phyloP scores from a whole-genome alignment of 2,797 vertebrate genomes.

The Epinephelus malabaricus region DNA sequence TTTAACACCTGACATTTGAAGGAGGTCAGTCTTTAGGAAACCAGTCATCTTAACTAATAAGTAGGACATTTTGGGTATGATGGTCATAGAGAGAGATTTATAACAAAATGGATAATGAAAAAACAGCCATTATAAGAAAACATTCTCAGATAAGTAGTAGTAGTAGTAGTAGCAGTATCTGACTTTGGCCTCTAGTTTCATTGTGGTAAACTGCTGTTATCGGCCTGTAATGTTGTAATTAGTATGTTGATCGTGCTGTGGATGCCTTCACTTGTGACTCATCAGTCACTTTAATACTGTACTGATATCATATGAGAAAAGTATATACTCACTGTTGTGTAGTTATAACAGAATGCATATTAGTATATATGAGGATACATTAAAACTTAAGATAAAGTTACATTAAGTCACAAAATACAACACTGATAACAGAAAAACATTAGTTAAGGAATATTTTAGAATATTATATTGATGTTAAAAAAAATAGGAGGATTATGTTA shows the following conservation, averaged over 20 bases:
- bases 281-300: neutral
- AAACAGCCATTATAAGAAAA: neutral
- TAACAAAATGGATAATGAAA: neutral
- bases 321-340: too few species aligned
- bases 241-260: neutral
- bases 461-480: neutral
- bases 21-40: neutral
- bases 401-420: too few species aligned
- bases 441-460: neutral
- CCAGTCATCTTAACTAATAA: neutral
- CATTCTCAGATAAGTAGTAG: neutral
- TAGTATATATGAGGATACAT: too few species aligned
- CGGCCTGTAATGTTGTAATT: neutral
- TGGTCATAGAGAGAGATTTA: neutral
- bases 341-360: too few species aligned
- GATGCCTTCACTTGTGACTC: too few species aligned
- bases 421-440: neutral
- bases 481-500: neutral
- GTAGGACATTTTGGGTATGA: neutral
- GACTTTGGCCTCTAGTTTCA: conserved; percentile 5
- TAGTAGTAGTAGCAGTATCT: neutral
- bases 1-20: neutral
- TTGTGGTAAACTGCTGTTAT: neutral
- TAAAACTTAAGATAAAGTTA: too few species aligned
- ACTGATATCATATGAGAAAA: neutral